Evolutionary conservation across 92 coral and sea anemone species (phyloP), one percentile per base, ranked within the genome.

Genomic region (Pocillopora grandis): DNA sequence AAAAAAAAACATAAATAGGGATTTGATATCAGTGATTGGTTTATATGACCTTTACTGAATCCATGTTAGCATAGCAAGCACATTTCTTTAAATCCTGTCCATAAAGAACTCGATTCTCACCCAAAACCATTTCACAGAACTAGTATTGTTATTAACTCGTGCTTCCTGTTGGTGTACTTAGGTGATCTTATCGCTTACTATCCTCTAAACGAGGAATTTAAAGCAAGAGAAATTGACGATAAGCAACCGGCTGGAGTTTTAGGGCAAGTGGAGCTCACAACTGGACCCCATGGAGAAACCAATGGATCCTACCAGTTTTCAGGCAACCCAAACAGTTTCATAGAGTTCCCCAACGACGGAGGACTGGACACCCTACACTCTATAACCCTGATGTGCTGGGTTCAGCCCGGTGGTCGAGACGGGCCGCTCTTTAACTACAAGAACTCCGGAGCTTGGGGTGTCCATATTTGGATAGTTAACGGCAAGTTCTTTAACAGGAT

Each of bases 341-440:
- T 42, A 58, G 76, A 80, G 58, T 80, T 80, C 58, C 84, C 84
- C 9, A 80, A 80, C 33, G 27, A n/a, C 13, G 76, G 58, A 5
- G 58, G 66, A 3, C 84, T 80, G 10, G 84, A 80, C 76, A 48
- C 67, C 15, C 72, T 10, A 15, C 7, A 33, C 59, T 80, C 84
- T 5, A 80, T 80, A 12, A 80, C 84, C 12, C 66, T 80, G 18
- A 33, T 69, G 76, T 80, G 84, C 35, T 80, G 84, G 84, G 84
- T 80, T 58, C 76, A 63, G 31, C 84, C 76, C 4, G 77, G 76
- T 11, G 76, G 76, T 16, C 13, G 19, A 35, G 84, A 70, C 13
- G 84, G 84, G 3, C 84, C 77, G 56, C 84, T 80, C 4, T 80
- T 80, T 33, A 80, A 80, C 74, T 80, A 80, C 76, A 56, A 8